Conservation (phyloP, 2,113 vertebrate species). For the Kryptolebias marmoratus region DNA sequence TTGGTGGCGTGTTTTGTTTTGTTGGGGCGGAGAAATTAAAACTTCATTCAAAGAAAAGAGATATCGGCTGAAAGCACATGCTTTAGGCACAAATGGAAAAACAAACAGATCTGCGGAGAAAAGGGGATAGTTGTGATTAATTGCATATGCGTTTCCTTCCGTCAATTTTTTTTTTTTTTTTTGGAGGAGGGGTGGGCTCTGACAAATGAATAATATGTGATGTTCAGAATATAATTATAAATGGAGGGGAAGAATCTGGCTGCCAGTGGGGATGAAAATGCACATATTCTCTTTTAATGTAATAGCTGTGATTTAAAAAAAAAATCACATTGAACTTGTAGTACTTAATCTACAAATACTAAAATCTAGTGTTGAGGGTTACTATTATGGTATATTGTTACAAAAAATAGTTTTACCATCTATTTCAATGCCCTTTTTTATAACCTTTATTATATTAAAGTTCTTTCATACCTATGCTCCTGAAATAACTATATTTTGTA, state of each 20-base stretch:
- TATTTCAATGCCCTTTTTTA: no score
- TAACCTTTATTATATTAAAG: no score
- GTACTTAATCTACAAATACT: no score
- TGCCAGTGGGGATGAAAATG: conserved; percentile 37
- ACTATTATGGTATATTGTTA: no score
- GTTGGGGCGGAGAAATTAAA: conserved; percentile 49
- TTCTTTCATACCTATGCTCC: no score
- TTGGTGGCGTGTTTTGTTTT: conserved; percentile 16
- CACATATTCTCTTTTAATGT: conserved; percentile 23
- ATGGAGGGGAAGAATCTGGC: conserved; percentile 37
- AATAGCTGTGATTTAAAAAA: conserved; percentile 16
- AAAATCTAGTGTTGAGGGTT: no score
- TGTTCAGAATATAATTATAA: conserved; percentile 62
- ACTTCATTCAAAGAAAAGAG: conserved; percentile 22
- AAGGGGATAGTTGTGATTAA: conserved; percentile 51
- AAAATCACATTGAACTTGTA: conserved; percentile 19
- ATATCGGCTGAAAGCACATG: conserved; percentile 29
- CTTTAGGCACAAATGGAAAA: conserved; percentile 15
- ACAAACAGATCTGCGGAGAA: conserved; percentile 35
- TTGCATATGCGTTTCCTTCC: conserved; percentile 52
- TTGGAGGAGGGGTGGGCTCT: conserved; percentile 9
- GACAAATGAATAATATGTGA: conserved; percentile 63
- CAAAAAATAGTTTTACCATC: no score
- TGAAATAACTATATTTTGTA: no score
- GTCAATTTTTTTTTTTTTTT: conserved; percentile 34